phyloP scores from a whole-genome alignment of 2,888 invertebrate species.

The Zhuqinia jingwanae region DNA sequence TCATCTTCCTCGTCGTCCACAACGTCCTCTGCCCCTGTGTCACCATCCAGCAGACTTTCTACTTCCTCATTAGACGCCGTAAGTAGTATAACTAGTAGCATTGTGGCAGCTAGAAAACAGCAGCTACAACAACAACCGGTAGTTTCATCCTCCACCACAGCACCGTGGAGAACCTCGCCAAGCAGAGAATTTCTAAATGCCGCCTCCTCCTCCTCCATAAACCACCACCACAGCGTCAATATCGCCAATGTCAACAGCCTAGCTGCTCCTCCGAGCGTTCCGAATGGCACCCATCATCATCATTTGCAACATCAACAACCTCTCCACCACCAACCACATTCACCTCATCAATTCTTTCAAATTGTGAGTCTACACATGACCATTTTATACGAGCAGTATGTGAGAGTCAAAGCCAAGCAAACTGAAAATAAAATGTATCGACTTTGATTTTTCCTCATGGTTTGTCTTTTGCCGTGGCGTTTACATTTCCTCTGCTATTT shows the following conservation, averaged over 20 bases:
- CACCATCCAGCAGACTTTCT: conserved; percentile 37
- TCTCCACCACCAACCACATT: conserved; percentile 15
- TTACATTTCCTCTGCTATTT: conserved; percentile 2
- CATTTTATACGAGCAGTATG: too few relatives aligned
- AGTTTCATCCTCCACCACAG: conserved; percentile 56
- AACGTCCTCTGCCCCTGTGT: conserved; percentile 23
- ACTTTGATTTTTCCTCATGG: not conserved
- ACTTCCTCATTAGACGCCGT: conserved; percentile 24
- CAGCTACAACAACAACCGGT: conserved; percentile 65
- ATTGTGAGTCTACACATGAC: conserved; percentile 53
- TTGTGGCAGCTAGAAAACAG: conserved; percentile 59
- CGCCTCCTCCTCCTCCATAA: conserved; percentile 34
- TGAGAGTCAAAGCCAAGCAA: not conserved
- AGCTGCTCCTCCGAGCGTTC: conserved; percentile 16
- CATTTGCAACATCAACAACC: conserved; percentile 26
- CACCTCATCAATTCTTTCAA: conserved; percentile 60
- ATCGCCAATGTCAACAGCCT: conserved; percentile 69
- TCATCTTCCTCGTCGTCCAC: conserved; percentile 47
- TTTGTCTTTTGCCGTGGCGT: not conserved
- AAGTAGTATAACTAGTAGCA: conserved; percentile 38
- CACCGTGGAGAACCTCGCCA: conserved; percentile 74
- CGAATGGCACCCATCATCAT: conserved; percentile 58
- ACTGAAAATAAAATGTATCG: not conserved
- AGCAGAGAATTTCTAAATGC: conserved; percentile 57
- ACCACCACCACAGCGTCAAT: conserved; percentile 7